Conservation (phyloP, 2,797 vertebrate species). For the Clangula hyemalis region DNA sequence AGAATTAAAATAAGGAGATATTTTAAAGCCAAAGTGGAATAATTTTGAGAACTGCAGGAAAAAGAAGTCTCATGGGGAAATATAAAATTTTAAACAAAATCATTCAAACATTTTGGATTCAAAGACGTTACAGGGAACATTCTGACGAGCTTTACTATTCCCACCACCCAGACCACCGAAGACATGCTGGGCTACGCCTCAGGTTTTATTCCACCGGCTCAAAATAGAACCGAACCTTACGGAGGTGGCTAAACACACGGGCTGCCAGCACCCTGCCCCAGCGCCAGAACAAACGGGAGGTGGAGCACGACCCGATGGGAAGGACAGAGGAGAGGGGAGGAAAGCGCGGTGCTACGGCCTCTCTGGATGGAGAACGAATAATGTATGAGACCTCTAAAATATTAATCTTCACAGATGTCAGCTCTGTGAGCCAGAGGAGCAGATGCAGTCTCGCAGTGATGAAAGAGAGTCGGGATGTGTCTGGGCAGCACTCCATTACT, state of each 20-base stretch:
- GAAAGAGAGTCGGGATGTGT: background rate
- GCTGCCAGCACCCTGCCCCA: background rate
- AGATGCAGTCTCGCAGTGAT: background rate
- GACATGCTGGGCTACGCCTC: too few species aligned
- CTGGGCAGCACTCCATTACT: background rate
- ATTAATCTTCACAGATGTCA: background rate
- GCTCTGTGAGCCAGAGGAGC: background rate
- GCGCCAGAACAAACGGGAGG: background rate
- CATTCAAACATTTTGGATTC: background rate
- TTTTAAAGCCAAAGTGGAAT: background rate
- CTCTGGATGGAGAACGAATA: background rate
- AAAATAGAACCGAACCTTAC: background rate
- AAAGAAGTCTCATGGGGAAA: background rate
- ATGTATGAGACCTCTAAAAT: background rate
- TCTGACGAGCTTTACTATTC: background rate
- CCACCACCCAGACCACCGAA: background rate
- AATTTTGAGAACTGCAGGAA: background rate
- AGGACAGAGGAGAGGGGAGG: background rate
- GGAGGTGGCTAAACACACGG: background rate
- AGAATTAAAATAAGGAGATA: background rate
- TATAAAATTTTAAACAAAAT: background rate
- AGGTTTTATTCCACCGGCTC: background rate
- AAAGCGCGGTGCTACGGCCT: background rate
- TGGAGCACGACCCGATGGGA: fast-evolving
- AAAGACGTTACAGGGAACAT: background rate